phyloP scores from a whole-genome alignment of 1,140 invertebrate species.

The Camponotus vicinus region DNA sequence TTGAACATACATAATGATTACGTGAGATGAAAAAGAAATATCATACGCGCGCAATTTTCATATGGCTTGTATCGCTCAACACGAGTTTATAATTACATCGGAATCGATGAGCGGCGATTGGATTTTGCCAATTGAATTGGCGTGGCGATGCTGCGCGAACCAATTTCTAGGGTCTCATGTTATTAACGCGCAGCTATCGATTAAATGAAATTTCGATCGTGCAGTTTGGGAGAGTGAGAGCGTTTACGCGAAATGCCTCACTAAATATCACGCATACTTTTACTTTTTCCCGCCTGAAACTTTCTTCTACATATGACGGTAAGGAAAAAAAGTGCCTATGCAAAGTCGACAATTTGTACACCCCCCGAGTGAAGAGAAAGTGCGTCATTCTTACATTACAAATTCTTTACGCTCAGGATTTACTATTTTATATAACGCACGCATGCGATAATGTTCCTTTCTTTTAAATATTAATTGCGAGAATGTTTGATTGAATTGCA shows the following conservation, averaged over 20 bases:
- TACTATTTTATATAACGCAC: slow-evolving; percentile 43
- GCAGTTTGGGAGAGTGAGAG: background rate
- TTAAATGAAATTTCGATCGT: slow-evolving; percentile 39
- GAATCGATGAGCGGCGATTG: slow-evolving; percentile 28
- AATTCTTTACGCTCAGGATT: slow-evolving; percentile 17
- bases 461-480: background rate
- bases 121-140: slow-evolving; percentile 47
- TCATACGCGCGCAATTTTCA: slow-evolving; percentile 24
- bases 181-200: slow-evolving; percentile 36
- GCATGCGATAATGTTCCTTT: background rate
- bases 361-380: slow-evolving; percentile 52
- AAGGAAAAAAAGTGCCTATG: background rate
- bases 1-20: background rate
- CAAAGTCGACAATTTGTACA: slow-evolving; percentile 27
- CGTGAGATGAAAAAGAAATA: slow-evolving; percentile 13
- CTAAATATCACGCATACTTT: slow-evolving; percentile 16
- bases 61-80: background rate
- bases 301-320: background rate
- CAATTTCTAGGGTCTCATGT: slow-evolving; percentile 36
- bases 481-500: background rate
- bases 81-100: slow-evolving; percentile 35
- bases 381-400: slow-evolving; percentile 34
- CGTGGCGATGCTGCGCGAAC: background rate
- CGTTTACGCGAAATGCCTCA: background rate
- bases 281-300: background rate